phyloP scores from a whole-genome alignment of 2,888 invertebrate genomes.

The Lasioglossum zephyrum region DNA sequence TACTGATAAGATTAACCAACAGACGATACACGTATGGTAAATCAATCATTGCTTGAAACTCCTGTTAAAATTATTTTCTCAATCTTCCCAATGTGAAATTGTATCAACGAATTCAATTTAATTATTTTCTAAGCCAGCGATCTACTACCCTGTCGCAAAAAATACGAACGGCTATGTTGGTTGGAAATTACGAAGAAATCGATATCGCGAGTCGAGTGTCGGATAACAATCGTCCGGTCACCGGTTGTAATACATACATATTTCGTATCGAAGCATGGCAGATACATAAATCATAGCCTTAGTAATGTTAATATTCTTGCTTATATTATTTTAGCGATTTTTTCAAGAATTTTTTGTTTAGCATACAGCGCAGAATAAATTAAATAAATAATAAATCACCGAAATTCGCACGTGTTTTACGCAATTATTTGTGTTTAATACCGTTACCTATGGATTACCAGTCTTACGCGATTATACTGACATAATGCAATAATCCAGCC shows the following conservation, averaged over 20 bases:
- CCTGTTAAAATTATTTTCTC: background rate
- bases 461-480: conserved; percentile 23
- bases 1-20: conserved; percentile 25
- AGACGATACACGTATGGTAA: background rate
- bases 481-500: conserved; percentile 16
- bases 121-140: background rate
- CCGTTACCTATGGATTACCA: background rate
- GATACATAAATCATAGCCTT: background rate
- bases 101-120: background rate
- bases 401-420: too few relatives aligned
- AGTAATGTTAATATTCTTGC: background rate
- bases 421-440: background rate
- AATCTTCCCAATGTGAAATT: background rate
- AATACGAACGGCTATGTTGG: conserved; percentile 33
- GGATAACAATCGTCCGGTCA: conserved; percentile 65
- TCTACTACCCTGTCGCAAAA: background rate
- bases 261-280: background rate
- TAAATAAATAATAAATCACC: background rate
- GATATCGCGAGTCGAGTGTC: conserved; percentile 63
- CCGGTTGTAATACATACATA: conserved; percentile 16
- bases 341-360: background rate
- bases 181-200: conserved; percentile 54
- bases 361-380: background rate
- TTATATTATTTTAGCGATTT: background rate
- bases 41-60: conserved; percentile 8